Evolutionary conservation across 2,888 invertebrate genomes (phyloP).

Genomic region (Himalopsyche kuldschensis): DNA sequence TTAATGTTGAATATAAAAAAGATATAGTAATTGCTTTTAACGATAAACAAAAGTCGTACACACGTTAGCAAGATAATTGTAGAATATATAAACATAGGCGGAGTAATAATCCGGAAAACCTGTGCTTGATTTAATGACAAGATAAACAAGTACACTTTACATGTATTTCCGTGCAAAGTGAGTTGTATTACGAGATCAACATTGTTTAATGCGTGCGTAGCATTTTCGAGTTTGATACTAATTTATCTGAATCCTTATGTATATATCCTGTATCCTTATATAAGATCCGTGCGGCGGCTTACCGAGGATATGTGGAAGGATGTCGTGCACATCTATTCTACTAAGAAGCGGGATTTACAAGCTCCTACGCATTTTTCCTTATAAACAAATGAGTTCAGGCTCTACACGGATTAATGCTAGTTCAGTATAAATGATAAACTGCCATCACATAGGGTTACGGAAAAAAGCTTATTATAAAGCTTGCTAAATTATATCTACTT

Average conservation of each 20-base stretch:
- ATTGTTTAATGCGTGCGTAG: constrained; percentile 14
- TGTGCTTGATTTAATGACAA: constrained; percentile 18
- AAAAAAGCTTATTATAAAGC: too few relatives aligned
- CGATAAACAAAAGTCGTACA: not conserved
- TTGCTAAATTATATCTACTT: too few relatives aligned
- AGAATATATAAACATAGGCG: not conserved
- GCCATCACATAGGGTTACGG: too few relatives aligned
- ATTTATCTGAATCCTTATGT: constrained; percentile 9
- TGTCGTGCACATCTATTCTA: constrained; percentile 1
- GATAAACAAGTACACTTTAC: constrained; percentile 24
- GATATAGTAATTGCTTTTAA: not conserved
- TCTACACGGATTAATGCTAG: not conserved
- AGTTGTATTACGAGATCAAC: not conserved
- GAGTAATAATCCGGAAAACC: not conserved
- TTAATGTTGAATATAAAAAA: not conserved
- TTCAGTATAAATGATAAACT: not conserved
- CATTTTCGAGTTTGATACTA: constrained; percentile 4
- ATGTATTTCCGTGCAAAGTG: constrained; percentile 16
- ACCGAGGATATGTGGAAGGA: constrained; percentile 2
- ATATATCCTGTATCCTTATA: not conserved
- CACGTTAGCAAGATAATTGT: not conserved
- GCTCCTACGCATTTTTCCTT: not conserved
- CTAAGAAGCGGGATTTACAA: not conserved
- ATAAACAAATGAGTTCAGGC: not conserved
- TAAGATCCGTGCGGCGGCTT: not conserved